These are phyloP conservation scores for Octopus bimaculoides DNA, from an alignment of 1,140 invertebrate species.

Conservation along the genomic window DNA sequence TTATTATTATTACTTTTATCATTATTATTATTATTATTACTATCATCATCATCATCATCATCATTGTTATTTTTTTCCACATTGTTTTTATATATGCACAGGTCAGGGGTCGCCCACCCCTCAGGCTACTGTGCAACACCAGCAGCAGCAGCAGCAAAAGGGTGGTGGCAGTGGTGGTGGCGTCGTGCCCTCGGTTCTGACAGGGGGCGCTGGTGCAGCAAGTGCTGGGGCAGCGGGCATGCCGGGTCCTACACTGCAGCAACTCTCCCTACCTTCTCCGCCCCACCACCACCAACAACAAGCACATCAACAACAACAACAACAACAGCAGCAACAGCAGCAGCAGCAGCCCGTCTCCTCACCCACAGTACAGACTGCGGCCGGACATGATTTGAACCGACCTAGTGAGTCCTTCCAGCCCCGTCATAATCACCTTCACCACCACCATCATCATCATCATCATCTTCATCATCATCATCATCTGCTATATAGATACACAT, in stretches of 20 bases:
- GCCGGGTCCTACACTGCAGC: background rate
- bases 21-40: too few relatives aligned
- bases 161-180: background rate
- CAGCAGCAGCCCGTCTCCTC: conserved; percentile 1
- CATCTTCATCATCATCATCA: background rate
- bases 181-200: background rate
- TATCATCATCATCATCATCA: too few relatives aligned
- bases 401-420: conserved; percentile 16
- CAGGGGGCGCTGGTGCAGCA: background rate
- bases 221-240: background rate
- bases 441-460: background rate
- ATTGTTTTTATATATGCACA: conserved; percentile 18
- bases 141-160: conserved; percentile 16
- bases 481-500: too few relatives aligned
- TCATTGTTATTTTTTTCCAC: background rate
- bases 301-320: background rate
- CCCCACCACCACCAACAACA: background rate
- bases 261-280: background rate
- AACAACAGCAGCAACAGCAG: conserved; percentile 17
- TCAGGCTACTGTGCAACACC: conserved; percentile 33
- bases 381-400: conserved; percentile 16
- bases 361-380: conserved; percentile 1
- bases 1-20: too few relatives aligned
- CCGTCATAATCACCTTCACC: background rate
- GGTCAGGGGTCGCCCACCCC: conserved; percentile 31